Percentiles rank a stretch among this genome's conserved stretches.
Evolutionary conservation across 1,140 invertebrate genomes (phyloP).

Genomic region (Zaprionus inermis): DNA sequence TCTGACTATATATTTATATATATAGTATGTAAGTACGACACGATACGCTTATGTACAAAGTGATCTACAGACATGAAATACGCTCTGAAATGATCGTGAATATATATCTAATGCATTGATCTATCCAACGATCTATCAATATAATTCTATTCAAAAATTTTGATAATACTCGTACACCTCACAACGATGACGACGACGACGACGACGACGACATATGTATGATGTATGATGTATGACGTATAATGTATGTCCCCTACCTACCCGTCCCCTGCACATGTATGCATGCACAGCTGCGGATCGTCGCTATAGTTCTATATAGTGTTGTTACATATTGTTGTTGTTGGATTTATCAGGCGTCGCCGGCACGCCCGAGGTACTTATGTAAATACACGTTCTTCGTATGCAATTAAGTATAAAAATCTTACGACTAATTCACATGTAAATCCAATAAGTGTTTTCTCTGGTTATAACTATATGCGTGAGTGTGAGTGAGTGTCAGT

Average conservation of each 20-base stretch:
- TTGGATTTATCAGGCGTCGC: conserved; percentile 34
- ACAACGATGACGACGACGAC: not conserved
- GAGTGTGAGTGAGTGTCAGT: not conserved
- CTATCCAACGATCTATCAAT: not conserved
- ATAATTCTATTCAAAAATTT: conserved; percentile 3
- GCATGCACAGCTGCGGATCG: not conserved
- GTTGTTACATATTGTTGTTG: conserved; percentile 7
- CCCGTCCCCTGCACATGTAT: not conserved
- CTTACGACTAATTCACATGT: conserved; percentile 45
- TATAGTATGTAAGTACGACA: conserved; percentile 24
- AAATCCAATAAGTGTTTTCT: conserved; percentile 29
- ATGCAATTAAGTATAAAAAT: conserved; percentile 44
- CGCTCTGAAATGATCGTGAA: not conserved
- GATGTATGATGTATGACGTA: not conserved
- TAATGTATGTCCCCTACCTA: not conserved
- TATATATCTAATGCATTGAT: not conserved
- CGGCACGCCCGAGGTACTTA: conserved; percentile 45
- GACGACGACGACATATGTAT: not conserved
- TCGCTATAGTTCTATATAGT: not conserved
- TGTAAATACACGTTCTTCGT: conserved; percentile 41
- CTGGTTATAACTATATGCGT: conserved; percentile 1
- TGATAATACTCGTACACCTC: conserved; percentile 7
- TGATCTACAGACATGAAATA: conserved; percentile 4
- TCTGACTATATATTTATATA: conserved; percentile 1
- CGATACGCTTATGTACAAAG: conserved; percentile 7